These are phyloP conservation scores for Palythoa caribaeorum DNA, from an alignment of 92 coral and sea anemone species.

Conservation along the genomic window DNA sequence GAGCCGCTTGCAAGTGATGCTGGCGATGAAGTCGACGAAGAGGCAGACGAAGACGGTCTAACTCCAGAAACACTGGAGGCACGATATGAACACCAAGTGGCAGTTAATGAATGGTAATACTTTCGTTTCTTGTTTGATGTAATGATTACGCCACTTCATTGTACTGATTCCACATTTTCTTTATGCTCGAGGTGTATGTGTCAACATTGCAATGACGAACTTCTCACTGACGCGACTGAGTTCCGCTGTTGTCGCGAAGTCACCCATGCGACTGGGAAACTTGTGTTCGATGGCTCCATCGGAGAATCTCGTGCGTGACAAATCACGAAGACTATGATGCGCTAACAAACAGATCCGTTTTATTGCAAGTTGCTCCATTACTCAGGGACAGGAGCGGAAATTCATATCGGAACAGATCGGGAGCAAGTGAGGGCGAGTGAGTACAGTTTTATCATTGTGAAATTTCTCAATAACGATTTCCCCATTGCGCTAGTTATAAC, in stretches of 20 bases:
- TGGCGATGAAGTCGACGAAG: background rate
- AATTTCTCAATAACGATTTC: background rate
- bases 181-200: constrained; percentile 12
- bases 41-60: constrained; percentile 30
- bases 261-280: background rate
- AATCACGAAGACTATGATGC: constrained; percentile 29
- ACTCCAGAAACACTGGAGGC: constrained; percentile 45
- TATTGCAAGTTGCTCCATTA: background rate
- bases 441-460: too few relatives aligned
- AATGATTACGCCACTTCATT: background rate
- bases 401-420: constrained; percentile 7
- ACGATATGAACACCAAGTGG: constrained; percentile 23
- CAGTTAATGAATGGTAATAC: constrained; percentile 35
- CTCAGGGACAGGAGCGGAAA: constrained; percentile 18
- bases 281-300: background rate
- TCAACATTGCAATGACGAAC: background rate
- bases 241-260: background rate
- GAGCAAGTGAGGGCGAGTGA: background rate
- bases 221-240: constrained; percentile 20
- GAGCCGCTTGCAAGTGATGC: constrained; percentile 1
- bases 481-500: too few relatives aligned
- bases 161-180: background rate
- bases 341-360: constrained; percentile 2
- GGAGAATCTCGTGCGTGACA: constrained; percentile 17
- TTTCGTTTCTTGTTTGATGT: background rate